Evolutionary conservation across 2,888 invertebrate species (phyloP).

Genomic region (Xestoiulus laeticollis): DNA sequence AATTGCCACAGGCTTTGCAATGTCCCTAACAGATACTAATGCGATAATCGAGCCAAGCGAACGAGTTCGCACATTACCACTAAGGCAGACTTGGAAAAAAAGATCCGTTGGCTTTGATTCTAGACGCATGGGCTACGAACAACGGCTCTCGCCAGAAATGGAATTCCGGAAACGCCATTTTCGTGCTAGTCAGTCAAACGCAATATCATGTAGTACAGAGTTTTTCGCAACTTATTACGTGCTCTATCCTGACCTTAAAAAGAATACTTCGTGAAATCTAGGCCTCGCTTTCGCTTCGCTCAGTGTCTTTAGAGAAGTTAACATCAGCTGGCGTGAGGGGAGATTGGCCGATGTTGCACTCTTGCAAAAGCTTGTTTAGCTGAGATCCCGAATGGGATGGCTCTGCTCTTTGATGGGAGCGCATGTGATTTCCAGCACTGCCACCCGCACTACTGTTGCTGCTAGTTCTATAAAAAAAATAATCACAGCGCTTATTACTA

Average conservation of each 20-base stretch:
- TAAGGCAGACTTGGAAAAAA: background rate
- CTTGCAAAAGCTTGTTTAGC: background rate
- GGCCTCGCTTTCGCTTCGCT: background rate
- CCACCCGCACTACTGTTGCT: background rate
- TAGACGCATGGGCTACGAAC: background rate
- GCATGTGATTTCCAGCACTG: background rate
- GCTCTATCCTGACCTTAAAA: background rate
- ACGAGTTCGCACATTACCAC: background rate
- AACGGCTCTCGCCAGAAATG: background rate
- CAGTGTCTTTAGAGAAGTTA: constrained; percentile 20
- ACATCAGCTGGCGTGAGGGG: background rate
- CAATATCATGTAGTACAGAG: background rate
- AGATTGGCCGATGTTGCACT: background rate
- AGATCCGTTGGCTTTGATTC: background rate
- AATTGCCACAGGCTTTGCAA: background rate
- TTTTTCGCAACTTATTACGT: background rate
- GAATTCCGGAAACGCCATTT: background rate
- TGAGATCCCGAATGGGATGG: background rate
- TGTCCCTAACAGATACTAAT: background rate
- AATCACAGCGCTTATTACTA: background rate
- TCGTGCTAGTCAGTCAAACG: background rate
- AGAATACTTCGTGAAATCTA: background rate
- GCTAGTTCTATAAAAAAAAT: background rate
- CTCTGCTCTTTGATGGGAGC: background rate
- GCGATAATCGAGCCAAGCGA: background rate